phyloP scores from a whole-genome alignment of 2,113 vertebrate species.

The Toxotes chatareus region DNA sequence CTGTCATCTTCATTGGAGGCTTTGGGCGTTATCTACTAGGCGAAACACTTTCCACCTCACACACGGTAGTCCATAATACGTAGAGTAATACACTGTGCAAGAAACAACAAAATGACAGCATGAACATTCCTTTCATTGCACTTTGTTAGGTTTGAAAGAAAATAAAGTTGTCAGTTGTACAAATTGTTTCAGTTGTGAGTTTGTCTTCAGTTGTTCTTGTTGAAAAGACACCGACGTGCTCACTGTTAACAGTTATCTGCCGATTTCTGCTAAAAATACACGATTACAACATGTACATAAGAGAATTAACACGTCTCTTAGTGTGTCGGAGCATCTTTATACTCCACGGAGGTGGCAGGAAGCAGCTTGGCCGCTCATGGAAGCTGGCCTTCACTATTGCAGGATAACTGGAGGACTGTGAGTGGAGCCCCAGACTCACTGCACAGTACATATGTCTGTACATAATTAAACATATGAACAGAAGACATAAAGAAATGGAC shows the following conservation, averaged over 20 bases:
- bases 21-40: conserved; percentile 11
- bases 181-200: conserved; percentile 31
- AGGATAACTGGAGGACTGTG: conserved; percentile 10
- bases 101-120: conserved; percentile 28
- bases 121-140: conserved; percentile 64
- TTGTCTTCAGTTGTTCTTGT: conserved; percentile 8
- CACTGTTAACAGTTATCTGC: conserved; percentile 8
- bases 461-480: conserved; percentile 24
- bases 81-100: conserved; percentile 4
- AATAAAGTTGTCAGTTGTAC: conserved; percentile 37
- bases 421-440: not conserved
- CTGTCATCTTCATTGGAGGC: conserved; percentile 14
- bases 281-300: conserved; percentile 22
- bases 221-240: conserved; percentile 37
- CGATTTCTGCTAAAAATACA: conserved; percentile 32
- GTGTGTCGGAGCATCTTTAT: conserved; percentile 16
- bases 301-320: not conserved
- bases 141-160: conserved; percentile 18
- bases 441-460: conserved; percentile 3
- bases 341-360: conserved; percentile 33
- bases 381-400: conserved; percentile 23
- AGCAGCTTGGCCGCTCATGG: conserved; percentile 32
- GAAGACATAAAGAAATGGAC: conserved; percentile 46
- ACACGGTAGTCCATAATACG: not conserved
- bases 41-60: conserved; percentile 1